These are phyloP conservation scores for Gavia stellata DNA, from an alignment of 2,113 vertebrate species.

Conservation along the genomic window DNA sequence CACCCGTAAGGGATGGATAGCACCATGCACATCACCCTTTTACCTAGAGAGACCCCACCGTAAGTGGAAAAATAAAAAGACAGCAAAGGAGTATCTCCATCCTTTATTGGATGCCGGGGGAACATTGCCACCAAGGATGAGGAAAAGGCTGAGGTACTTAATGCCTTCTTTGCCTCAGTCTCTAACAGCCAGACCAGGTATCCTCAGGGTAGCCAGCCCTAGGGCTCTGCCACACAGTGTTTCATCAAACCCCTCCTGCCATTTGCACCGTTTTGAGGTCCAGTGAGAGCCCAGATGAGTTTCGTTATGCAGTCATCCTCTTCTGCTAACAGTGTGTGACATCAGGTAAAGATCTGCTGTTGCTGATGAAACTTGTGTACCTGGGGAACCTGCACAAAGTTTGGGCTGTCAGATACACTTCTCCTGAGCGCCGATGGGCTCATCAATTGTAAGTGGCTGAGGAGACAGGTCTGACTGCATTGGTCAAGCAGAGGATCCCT, in stretches of 20 bases:
- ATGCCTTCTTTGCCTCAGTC: too few species aligned
- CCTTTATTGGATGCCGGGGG: too few species aligned
- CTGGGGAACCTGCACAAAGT: neutral
- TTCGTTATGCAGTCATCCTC: neutral
- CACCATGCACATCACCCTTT: neutral
- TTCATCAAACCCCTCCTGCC: neutral
- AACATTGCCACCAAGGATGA: too few species aligned
- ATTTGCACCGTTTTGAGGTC: neutral
- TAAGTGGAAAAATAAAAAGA: neutral
- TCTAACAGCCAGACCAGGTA: too few species aligned
- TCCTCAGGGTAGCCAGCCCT: too few species aligned
- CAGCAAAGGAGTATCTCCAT: too few species aligned
- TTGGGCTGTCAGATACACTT: neutral
- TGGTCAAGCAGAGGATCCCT: neutral
- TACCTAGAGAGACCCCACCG: neutral
- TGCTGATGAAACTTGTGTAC: neutral
- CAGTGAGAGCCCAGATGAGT: neutral
- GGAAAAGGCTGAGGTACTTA: too few species aligned
- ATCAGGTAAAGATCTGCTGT: neutral
- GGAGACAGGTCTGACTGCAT: neutral
- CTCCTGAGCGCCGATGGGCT: neutral
- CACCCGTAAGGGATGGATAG: neutral
- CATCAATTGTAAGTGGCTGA: neutral
- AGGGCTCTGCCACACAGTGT: neutral
- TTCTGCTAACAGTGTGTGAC: neutral